A percentile compares a stretch with the other conserved stretches of the same genome.
These are phyloP conservation scores for Cetoscarus ocellatus DNA, from an alignment of 2,797 vertebrate species.

Conservation along the genomic window DNA sequence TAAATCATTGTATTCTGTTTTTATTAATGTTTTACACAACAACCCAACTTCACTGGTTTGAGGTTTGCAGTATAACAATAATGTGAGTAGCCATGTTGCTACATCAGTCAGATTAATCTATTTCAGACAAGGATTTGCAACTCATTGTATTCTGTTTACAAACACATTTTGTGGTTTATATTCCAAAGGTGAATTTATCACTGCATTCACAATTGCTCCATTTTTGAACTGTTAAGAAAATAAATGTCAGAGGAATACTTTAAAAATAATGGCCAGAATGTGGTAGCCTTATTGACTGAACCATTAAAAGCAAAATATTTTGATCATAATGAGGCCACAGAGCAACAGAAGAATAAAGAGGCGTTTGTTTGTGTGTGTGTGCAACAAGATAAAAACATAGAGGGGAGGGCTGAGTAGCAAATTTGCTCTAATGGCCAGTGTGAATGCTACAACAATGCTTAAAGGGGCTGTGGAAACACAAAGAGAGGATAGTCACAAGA, in stretches of 20 bases:
- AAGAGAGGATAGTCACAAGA: constrained; percentile 1
- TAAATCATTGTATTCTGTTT: too few relatives aligned
- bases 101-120: too few relatives aligned
- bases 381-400: background rate
- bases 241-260: constrained; percentile 29
- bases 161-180: constrained; percentile 18
- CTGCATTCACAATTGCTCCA: constrained; percentile 25
- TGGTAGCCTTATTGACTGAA: constrained; percentile 16
- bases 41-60: too few relatives aligned
- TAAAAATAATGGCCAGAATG: constrained; percentile 26
- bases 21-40: too few relatives aligned
- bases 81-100: too few relatives aligned
- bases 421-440: too few relatives aligned
- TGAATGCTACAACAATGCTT: too few relatives aligned
- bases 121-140: too few relatives aligned
- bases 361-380: background rate
- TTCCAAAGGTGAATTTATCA: constrained; percentile 4
- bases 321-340: constrained; percentile 45
- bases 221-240: constrained; percentile 28
- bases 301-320: constrained; percentile 11
- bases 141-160: too few relatives aligned
- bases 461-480: background rate
- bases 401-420: too few relatives aligned
- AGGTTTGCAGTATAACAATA: too few relatives aligned
- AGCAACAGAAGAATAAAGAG: constrained; percentile 7